Evolutionary conservation across 2,888 invertebrate genomes (phyloP), one percentile per base, ranked within the genome.

Genomic region (Phlogophora meticulosa): DNA sequence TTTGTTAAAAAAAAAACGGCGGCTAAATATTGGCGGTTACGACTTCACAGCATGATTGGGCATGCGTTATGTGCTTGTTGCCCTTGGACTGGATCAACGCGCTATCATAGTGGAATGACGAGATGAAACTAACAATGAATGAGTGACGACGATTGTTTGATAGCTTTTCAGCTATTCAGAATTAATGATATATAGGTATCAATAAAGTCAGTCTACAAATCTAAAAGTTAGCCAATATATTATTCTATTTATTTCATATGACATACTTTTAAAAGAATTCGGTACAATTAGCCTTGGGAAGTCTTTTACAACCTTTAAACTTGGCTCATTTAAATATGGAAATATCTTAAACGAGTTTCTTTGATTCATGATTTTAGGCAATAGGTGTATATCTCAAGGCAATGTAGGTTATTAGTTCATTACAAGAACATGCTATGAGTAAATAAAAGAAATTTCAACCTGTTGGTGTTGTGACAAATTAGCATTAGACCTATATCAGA

Each of bases 181-280:
- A 76, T 61, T 56, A 51, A 56, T 53, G n/a, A 34, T 43, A 61
- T 28, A 28, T 2, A 58, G 49, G 48, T 63, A 55, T 51, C n/a
- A 61, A 65, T 72, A 53, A 58, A 52, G 55, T 72, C 62, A 72
- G 77, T 76, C 77, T 77, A 72, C 51, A 40, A 59, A 43, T 51
- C 40, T 72, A 72, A 57, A 58, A 49, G 56, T 58, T 55, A 76
- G 22, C 22, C 28, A 61, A 72, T 48, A 61, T 59, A 58, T 43
- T 20, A 22, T 45, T 36, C 46, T 40, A 53, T 73, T 58, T 45
- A 38, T 55, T 68, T 46, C 32, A 51, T 38, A 53, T 38, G 61
- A 49, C 45, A 59, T 72, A 51, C 22, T 67, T 67, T 65, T 48
- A 43, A 66, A 51, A 55, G 7, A 17, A 60, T 60, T 55, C 24